Base-by-base conservation (phyloP, 2,797 vertebrate genomes). In the Chanos chanos region DNA sequence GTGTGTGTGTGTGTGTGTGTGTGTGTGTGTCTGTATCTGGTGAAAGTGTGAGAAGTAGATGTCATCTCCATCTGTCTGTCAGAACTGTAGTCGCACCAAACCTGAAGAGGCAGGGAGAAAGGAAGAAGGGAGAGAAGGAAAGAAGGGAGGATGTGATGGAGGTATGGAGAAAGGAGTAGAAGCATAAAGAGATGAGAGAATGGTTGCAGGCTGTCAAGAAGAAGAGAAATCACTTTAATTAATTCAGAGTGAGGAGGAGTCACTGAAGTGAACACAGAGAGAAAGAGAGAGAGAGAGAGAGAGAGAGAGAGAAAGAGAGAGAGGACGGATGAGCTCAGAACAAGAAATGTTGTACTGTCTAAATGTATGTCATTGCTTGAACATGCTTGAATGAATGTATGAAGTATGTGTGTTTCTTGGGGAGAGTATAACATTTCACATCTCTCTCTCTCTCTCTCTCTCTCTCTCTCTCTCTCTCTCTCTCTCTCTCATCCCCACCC, bases 181-280 rank as follows among this genome's bases (percentile, higher is more conserved):
- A 18, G 22, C 8, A 15, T 1, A 13, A 7, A 13, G 44, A 12
- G 3, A 16, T n/a, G 44, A 45, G n/a, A 7, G 41, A 19, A 16
- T 16, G 16, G 16, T 44, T 4, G 21, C 44, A 10, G 15, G 18
- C 40, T 43, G 40, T 47, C 40, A 37, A 40, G 16, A 37, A 40
- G 13, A 30, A 52, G 12, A 36, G 18, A 52, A 52, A 52, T 36
- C 22, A 19, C 31, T 36, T 51, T 51, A 52, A 52, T 52, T 52
- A 34, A 52, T 22, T 52, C 50, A 36, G 28, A 9, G 31, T 19
- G 18, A 13, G 19, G 50, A 36, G 37, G 40, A 52, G 28, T 2
- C 30, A 25, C 13, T 25, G 13, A 21, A 8, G 40, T 43, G 40
- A 43, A 18, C 40, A 2, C 40, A 22, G 22, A 9, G 40, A 40